phyloP scores from a whole-genome alignment of 2,113 vertebrate species.

The Prionailurus bengalensis region DNA sequence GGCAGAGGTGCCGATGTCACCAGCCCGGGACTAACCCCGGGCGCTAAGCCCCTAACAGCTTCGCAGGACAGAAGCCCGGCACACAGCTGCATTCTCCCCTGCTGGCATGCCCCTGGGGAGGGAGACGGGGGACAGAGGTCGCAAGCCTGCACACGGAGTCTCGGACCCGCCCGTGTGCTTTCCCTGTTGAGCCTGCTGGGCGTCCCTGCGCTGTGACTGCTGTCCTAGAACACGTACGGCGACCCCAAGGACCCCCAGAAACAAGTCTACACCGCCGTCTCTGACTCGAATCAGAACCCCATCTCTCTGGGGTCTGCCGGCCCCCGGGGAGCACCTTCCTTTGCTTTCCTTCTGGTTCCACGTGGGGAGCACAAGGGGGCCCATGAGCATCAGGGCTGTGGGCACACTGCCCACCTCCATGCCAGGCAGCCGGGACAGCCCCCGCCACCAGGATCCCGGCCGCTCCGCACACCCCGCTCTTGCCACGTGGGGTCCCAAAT shows the following conservation, averaged over 20 bases:
- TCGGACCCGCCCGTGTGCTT: not conserved
- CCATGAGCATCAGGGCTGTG: not conserved
- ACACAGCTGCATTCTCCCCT: not conserved
- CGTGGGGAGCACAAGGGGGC: not conserved
- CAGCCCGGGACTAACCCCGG: not conserved
- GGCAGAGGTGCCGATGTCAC: not conserved
- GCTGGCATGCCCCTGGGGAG: not conserved
- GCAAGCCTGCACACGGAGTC: not conserved
- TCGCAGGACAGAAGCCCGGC: not conserved
- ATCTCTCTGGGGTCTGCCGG: not conserved
- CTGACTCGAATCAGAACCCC: not conserved
- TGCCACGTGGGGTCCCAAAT: not conserved
- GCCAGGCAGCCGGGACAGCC: not conserved
- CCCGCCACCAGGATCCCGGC: not conserved
- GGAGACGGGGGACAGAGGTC: not conserved
- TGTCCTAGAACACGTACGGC: not conserved
- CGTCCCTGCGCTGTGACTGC: not conserved
- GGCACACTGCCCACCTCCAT: not conserved
- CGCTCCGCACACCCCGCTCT: not conserved
- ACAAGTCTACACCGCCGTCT: not conserved
- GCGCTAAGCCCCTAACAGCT: fast-evolving
- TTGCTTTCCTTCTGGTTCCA: not conserved
- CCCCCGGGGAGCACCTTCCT: not conserved
- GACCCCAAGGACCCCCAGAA: not conserved
- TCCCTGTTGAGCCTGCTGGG: not conserved